phyloP scores from a whole-genome alignment of 2,888 invertebrate genomes.

The Carcina quercana region DNA sequence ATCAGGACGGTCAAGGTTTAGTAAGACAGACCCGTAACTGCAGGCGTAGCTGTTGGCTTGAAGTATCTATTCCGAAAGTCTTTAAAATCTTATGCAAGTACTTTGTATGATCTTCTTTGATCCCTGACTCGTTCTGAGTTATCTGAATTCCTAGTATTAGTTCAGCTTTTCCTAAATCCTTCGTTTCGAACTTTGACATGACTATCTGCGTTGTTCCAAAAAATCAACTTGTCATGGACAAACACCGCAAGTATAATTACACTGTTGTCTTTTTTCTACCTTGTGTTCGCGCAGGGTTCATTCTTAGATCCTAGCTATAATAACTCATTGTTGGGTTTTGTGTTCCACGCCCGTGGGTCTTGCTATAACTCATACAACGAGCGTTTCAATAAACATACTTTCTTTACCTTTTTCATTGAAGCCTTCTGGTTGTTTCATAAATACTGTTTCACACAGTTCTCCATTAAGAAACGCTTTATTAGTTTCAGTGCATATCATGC shows the following conservation, averaged over 20 bases:
- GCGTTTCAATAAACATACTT: conserved; percentile 7
- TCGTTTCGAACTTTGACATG: no score
- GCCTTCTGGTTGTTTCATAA: conserved; percentile 12
- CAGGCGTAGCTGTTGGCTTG: no score
- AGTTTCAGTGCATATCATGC: no score
- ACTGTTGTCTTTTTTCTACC: not conserved
- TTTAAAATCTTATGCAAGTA: no score
- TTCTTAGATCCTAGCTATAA: not conserved
- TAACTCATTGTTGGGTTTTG: conserved; percentile 5
- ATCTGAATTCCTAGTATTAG: no score
- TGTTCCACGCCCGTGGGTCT: not conserved
- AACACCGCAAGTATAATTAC: conserved; percentile 4
- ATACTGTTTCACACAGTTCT: conserved; percentile 9
- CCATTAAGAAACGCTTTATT: conserved; percentile 16
- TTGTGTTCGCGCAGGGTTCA: conserved; percentile 11
- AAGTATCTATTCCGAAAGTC: no score
- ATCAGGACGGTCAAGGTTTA: no score
- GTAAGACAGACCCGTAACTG: no score
- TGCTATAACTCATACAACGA: conserved; percentile 10
- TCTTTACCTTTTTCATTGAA: conserved; percentile 3
- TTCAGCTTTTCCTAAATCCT: no score
- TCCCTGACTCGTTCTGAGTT: no score
- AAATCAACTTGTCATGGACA: conserved; percentile 6
- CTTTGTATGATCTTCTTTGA: no score
- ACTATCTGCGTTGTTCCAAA: conserved; percentile 1